Percentiles rank a stretch among this genome's conserved stretches.
Evolutionary conservation across 2,797 vertebrate genomes (phyloP).

Genomic region (Rhinella marina): DNA sequence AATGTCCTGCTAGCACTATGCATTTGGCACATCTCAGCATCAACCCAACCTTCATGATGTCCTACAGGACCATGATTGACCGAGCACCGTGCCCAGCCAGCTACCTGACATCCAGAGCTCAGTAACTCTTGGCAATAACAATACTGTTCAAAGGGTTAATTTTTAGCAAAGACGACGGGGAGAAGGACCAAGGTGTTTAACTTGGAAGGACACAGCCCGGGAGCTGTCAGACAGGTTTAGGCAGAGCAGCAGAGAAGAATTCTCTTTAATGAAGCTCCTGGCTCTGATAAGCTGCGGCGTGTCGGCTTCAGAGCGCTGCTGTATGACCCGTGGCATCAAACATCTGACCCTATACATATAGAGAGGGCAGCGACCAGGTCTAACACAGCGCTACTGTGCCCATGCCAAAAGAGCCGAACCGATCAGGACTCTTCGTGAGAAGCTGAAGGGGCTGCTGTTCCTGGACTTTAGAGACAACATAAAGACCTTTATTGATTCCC

Average conservation of each 20-base stretch:
- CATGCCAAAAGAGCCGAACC: constrained; percentile 20
- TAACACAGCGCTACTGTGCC: constrained; percentile 49
- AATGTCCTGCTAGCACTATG: neutral
- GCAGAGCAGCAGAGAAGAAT: constrained; percentile 31
- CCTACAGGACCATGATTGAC: neutral
- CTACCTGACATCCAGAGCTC: neutral
- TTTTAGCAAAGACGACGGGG: constrained; percentile 63
- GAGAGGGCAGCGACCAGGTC: neutral
- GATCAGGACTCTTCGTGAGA: constrained; percentile 26
- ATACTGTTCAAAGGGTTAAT: constrained; percentile 62
- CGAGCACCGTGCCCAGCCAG: neutral
- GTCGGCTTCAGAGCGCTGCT: constrained; percentile 11
- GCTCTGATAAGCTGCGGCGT: constrained; percentile 29
- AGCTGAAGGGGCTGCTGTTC: constrained; percentile 29
- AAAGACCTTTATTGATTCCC: constrained; percentile 39
- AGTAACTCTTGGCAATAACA: constrained; percentile 43
- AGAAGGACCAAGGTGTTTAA: constrained; percentile 54
- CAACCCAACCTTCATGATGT: neutral
- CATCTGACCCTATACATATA: constrained; percentile 12
- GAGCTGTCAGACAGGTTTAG: constrained; percentile 53
- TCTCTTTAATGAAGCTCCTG: constrained; percentile 42
- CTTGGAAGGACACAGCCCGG: constrained; percentile 44
- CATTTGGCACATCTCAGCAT: neutral
- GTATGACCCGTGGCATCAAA: constrained; percentile 22
- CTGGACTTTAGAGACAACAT: neutral